phyloP scores from a whole-genome alignment of 2,797 vertebrate species.

The Leucoraja ocellata region DNA sequence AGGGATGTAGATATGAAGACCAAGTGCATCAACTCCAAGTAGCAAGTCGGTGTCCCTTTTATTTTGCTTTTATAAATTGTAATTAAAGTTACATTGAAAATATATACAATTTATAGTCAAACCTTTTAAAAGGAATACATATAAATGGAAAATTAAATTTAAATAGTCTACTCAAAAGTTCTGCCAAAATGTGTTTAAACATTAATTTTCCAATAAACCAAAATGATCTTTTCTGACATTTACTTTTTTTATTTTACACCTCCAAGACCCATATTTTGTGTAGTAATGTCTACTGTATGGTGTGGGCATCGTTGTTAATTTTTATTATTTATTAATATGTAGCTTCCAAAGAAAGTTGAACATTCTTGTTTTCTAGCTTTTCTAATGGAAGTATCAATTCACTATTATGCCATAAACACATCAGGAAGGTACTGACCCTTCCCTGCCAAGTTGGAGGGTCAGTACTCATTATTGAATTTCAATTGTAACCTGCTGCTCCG shows the following conservation, averaged over 20 bases:
- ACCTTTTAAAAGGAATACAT: neutral
- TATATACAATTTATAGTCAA: neutral
- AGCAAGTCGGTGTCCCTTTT: slow-evolving; percentile 78
- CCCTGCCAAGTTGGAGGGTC: neutral
- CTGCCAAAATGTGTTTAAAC: neutral
- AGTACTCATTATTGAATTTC: neutral
- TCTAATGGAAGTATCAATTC: neutral
- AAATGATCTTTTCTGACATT: neutral
- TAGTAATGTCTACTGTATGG: neutral
- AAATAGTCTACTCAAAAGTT: too few relatives aligned
- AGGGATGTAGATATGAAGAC: slow-evolving; percentile 82
- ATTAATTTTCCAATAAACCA: neutral
- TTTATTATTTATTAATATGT: neutral
- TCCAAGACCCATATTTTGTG: neutral
- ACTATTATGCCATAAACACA: neutral
- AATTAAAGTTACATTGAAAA: neutral
- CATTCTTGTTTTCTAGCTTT: neutral
- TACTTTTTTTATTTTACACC: neutral
- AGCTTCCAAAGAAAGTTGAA: neutral
- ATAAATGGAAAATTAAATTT: neutral
- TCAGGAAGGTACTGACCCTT: neutral
- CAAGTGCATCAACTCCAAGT: slow-evolving; percentile 81
- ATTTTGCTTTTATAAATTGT: slow-evolving; percentile 66
- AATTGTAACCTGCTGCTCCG: neutral
- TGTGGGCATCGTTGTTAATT: neutral